Conservation (phyloP, 2,888 invertebrate species). For the Synanthedon myopaeformis region DNA sequence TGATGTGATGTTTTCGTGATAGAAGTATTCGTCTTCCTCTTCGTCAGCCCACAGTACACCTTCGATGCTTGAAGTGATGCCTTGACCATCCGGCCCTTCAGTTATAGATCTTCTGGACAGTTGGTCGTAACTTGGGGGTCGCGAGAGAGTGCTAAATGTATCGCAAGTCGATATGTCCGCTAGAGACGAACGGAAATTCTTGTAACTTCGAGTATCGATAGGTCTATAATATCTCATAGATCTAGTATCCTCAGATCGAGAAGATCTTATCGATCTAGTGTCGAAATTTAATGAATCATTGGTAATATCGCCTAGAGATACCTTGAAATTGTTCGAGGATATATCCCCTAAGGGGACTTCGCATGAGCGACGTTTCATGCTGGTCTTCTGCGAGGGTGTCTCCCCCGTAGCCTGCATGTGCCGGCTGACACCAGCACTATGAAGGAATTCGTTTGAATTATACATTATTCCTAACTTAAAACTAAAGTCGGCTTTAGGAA, state of each 20-base stretch:
- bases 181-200: slow-evolving; percentile 55
- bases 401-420: slow-evolving; percentile 65
- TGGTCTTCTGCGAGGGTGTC: slow-evolving; percentile 56
- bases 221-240: slow-evolving; percentile 47
- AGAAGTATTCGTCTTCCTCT: slow-evolving; percentile 64
- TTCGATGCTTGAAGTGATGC: slow-evolving; percentile 63
- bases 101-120: slow-evolving; percentile 54
- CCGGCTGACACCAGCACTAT: slow-evolving; percentile 59
- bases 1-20: slow-evolving; percentile 59
- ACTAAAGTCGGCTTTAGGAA: slow-evolving; percentile 46
- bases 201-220: slow-evolving; percentile 55
- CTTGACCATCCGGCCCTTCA: slow-evolving; percentile 44
- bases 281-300: slow-evolving; percentile 45
- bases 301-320: slow-evolving; percentile 55
- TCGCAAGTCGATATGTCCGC: slow-evolving; percentile 46
- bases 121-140: slow-evolving; percentile 61
- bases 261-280: slow-evolving; percentile 44
- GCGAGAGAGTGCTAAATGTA: slow-evolving; percentile 26
- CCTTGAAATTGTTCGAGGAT: slow-evolving; percentile 57
- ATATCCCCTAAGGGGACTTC: slow-evolving; percentile 62
- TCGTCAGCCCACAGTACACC: slow-evolving; percentile 68
- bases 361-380: slow-evolving; percentile 60
- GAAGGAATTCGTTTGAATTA: slow-evolving; percentile 58
- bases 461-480: slow-evolving; percentile 37
- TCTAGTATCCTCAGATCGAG: slow-evolving; percentile 48